These are phyloP conservation scores for Coracias cyanogaster DNA, from an alignment of 2,797 vertebrate species.

Conservation along the genomic window DNA sequence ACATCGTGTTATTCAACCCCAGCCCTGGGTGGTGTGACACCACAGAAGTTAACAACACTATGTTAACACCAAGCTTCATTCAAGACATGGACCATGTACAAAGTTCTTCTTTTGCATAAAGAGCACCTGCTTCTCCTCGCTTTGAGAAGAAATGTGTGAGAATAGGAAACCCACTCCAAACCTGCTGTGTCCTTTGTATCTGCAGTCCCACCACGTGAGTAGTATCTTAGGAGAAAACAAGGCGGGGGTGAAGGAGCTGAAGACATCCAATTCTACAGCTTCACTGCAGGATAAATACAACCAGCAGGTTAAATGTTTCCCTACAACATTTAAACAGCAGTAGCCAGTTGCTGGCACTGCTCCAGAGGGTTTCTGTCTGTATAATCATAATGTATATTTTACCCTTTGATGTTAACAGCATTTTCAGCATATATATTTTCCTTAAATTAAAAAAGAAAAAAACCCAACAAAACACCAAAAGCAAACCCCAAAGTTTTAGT, in stretches of 20 bases:
- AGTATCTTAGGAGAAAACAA: neutral
- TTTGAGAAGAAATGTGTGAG: neutral
- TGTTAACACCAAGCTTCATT: neutral
- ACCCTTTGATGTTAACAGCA: neutral
- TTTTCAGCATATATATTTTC: neutral
- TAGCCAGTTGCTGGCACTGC: neutral
- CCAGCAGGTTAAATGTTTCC: neutral
- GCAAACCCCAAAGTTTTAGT: neutral
- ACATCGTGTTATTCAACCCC: neutral
- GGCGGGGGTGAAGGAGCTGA: neutral
- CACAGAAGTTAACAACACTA: accelerated
- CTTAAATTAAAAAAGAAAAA: neutral
- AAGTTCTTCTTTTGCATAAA: neutral
- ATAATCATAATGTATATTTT: neutral
- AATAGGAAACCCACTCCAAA: neutral
- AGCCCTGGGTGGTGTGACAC: neutral
- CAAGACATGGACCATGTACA: accelerated
- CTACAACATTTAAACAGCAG: neutral
- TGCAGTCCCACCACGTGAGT: accelerated
- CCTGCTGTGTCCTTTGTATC: neutral
- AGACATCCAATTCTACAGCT: neutral
- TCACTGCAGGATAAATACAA: neutral
- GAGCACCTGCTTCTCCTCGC: neutral
- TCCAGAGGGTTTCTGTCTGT: neutral
- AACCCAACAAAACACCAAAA: neutral